Evolutionary conservation across 2,113 vertebrate genomes (phyloP), one percentile per base, ranked within the genome.

Genomic region (Pedetes capensis): DNA sequence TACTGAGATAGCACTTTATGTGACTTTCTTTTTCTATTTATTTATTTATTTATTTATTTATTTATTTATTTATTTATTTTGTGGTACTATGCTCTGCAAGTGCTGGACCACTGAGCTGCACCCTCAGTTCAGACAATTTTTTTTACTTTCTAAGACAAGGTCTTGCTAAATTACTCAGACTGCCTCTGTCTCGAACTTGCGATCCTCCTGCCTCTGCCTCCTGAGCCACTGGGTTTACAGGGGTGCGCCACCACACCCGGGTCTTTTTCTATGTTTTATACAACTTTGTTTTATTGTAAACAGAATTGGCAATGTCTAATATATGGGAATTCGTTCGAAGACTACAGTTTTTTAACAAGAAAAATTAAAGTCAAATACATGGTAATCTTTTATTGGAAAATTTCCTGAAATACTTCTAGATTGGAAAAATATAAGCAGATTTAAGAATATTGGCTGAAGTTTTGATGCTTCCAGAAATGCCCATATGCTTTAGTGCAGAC

Each of bases 1-100:
- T 95, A 79, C 53, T 76, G 42, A 14, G 32, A 57, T 93, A 81
- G 37, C 95, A 85, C 37, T 91, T 90, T 91, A 79, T 79, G 8
- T 53, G 92, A 57, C 49, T 76, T 82, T 57, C 11, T 85, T 42
- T 72, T 93, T 14, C 14, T 81, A 6, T 64, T n/a, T n/a, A n/a
- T n/a, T n/a, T n/a, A n/a, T n/a, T n/a, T n/a, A n/a, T n/a, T n/a
- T n/a, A n/a, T n/a, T n/a, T n/a, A n/a, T n/a, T n/a, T n/a, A n/a
- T n/a, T n/a, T n/a, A n/a, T n/a, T n/a, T n/a, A n/a, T n/a, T n/a
- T n/a, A n/a, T n/a, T n/a, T n/a, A n/a, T n/a, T n/a, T n/a, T n/a
- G n/a, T n/a, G n/a, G n/a, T n/a, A n/a, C n/a, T n/a, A n/a, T n/a
- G n/a, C n/a, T n/a, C n/a, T n/a, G n/a, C n/a, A n/a, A n/a, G n/a